Evolutionary conservation across 1,140 invertebrate genomes (phyloP).

Genomic region (Dreissena rostriformis): DNA sequence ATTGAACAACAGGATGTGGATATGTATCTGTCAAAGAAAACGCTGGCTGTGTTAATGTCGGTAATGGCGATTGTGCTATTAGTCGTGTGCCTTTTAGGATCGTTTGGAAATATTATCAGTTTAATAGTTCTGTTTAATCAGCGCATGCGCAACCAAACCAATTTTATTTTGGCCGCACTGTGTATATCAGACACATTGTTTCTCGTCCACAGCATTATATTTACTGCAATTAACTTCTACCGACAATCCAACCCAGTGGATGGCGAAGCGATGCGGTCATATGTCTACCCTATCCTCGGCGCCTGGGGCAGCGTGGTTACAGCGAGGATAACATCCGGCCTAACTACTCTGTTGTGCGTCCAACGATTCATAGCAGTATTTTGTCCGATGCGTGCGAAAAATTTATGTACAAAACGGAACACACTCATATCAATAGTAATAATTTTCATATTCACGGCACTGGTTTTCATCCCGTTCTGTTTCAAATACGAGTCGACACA

Average conservation of each 20-base stretch:
- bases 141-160: slow-evolving; percentile 70
- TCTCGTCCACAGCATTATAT: slow-evolving; percentile 69
- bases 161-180: slow-evolving; percentile 68
- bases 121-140: slow-evolving; percentile 69
- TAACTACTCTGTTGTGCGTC: slow-evolving; percentile 70
- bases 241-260: slow-evolving; percentile 55
- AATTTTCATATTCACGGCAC: slow-evolving; percentile 68
- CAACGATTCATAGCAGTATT: slow-evolving; percentile 75
- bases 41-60: no score
- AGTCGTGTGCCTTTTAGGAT: slow-evolving; percentile 67
- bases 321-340: slow-evolving; percentile 70
- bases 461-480: slow-evolving; percentile 70
- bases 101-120: slow-evolving; percentile 71
- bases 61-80: slow-evolving; percentile 69
- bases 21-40: no score
- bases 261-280: slow-evolving; percentile 56
- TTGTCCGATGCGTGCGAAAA: slow-evolving; percentile 71
- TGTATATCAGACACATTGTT: slow-evolving; percentile 74
- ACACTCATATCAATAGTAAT: slow-evolving; percentile 63
- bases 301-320: slow-evolving; percentile 72
- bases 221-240: slow-evolving; percentile 66
- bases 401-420: slow-evolving; percentile 65
- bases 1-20: no score
- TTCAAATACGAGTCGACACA: slow-evolving; percentile 68
- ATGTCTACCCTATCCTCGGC: slow-evolving; percentile 70